Evolutionary conservation across 2,797 vertebrate genomes (phyloP).

Genomic region (Gouania willdenowi): DNA sequence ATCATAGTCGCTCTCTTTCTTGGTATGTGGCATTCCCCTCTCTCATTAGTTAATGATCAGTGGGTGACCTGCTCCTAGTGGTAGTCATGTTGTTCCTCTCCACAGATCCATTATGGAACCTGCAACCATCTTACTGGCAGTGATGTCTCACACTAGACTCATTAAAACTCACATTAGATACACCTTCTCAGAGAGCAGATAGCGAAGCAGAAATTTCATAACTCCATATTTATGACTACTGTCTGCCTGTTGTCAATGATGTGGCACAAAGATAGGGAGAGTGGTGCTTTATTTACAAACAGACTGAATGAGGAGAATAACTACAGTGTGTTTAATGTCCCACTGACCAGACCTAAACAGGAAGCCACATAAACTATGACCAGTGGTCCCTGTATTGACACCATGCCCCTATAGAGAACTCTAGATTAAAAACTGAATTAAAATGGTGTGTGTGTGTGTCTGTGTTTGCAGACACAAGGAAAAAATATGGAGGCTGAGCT

Average conservation of each 20-base stretch:
- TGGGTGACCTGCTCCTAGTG: too few species aligned
- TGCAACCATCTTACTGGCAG: constrained; percentile 12
- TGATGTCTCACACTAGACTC: constrained; percentile 7
- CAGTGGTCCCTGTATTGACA: constrained; percentile 1
- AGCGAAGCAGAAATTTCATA: constrained; percentile 14
- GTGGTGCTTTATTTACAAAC: constrained; percentile 10
- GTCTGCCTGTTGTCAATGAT: neutral
- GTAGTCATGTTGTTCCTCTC: neutral
- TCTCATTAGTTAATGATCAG: too few species aligned
- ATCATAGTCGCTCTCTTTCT: too few species aligned
- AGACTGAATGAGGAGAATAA: neutral
- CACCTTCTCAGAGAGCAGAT: neutral
- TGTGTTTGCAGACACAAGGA: constrained; percentile 15
- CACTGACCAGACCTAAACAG: constrained; percentile 16
- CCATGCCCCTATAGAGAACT: constrained; percentile 16
- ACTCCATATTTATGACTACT: constrained; percentile 17
- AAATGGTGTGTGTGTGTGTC: too few species aligned
- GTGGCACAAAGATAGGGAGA: neutral
- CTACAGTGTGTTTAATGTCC: neutral
- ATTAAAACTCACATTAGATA: constrained; percentile 16
- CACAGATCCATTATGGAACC: constrained; percentile 5
- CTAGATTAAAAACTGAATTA: constrained; percentile 5
- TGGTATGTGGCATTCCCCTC: too few species aligned
- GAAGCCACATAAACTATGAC: constrained; percentile 9
- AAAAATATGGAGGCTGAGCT: too few species aligned